Conservation (phyloP, 2,797 vertebrate species). For the Synanceia verrucosa region DNA sequence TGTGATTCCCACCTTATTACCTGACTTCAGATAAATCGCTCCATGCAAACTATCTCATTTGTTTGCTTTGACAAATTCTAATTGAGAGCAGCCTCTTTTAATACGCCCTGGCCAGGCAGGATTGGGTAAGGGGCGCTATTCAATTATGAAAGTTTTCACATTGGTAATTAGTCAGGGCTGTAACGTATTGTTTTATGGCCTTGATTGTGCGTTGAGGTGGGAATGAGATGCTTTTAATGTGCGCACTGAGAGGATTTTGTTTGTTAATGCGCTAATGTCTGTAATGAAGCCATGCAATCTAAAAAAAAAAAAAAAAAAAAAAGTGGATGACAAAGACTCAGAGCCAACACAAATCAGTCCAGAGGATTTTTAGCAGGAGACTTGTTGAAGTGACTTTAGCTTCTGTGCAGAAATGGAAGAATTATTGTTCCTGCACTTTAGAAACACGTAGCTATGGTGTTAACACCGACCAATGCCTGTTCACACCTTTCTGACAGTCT, state of each 20-base stretch:
- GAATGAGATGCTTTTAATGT: constrained; percentile 77
- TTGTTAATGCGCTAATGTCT: constrained; percentile 71
- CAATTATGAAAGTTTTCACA: constrained; percentile 78
- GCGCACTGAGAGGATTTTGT: constrained; percentile 72
- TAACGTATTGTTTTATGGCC: constrained; percentile 76
- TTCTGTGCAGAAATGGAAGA: not conserved
- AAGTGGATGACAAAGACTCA: constrained; percentile 46
- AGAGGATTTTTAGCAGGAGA: constrained; percentile 9
- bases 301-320: constrained; percentile 51
- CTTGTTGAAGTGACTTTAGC: not conserved
- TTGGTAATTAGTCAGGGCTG: constrained; percentile 76
- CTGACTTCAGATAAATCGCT: constrained; percentile 67
- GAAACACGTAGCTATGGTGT: not conserved
- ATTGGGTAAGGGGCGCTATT: constrained; percentile 66
- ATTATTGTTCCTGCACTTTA: not conserved
- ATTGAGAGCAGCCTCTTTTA: constrained; percentile 64
- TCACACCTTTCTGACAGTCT: not conserved
- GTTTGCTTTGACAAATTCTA: constrained; percentile 75
- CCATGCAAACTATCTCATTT: constrained; percentile 67
- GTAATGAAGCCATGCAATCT: constrained; percentile 73
- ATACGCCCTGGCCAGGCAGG: constrained; percentile 57
- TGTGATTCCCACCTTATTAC: constrained; percentile 69
- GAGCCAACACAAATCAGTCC: constrained; percentile 3
- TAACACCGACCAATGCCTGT: not conserved
- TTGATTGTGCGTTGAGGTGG: constrained; percentile 57